Base-by-base conservation (phyloP, 2,113 vertebrate genomes). In the Ellobius talpinus region DNA sequence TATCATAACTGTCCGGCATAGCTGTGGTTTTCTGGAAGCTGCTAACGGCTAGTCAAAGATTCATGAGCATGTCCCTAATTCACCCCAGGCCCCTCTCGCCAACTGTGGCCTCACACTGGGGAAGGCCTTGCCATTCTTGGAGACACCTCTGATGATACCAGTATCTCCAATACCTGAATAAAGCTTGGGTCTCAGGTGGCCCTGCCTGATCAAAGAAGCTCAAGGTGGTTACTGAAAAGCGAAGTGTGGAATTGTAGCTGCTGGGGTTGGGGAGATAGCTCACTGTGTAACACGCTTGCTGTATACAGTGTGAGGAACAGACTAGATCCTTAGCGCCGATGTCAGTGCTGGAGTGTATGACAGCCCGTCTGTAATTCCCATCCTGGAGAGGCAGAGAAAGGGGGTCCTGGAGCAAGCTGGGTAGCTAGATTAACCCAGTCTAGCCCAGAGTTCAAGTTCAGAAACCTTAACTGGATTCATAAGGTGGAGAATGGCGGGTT, bases 1-100 rank as follows among this genome's bases (percentile, higher is more conserved):
- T 55, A 21, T 52, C 4, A 2, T 33, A 86, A 26, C 2, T 5
- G 6, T 4, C 24, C 76, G 55, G 0, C 10, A 1, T 0, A 4
- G 78, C 29, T 73, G 2, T 1, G 8, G 29, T 1, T 26, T 7
- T 3, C 65, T 10, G 36, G 88, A 76, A 91, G 47, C 33, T 36
- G 26, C 21, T 47, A 0, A 45, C 63, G 12, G 65, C 9, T 45
- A 89, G 19, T 47, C 1, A 0, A 52, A 79, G n/a, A 78, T 19
- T 3, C 72, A 13, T 1, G 52, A 3, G 3, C 11, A 0, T 11
- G 31, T n/a, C 52, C 82, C 68, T 4, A 4, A n/a, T 31, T 58
- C 19, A 24, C 58, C 33, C 39, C 50, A 74, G 39, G 24, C 23
- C 21, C 14, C 0, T 39, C 50, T 9, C 13, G 47, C 55, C 26